phyloP scores from a whole-genome alignment of 1,140 invertebrate genomes.

The Papilio helenus region DNA sequence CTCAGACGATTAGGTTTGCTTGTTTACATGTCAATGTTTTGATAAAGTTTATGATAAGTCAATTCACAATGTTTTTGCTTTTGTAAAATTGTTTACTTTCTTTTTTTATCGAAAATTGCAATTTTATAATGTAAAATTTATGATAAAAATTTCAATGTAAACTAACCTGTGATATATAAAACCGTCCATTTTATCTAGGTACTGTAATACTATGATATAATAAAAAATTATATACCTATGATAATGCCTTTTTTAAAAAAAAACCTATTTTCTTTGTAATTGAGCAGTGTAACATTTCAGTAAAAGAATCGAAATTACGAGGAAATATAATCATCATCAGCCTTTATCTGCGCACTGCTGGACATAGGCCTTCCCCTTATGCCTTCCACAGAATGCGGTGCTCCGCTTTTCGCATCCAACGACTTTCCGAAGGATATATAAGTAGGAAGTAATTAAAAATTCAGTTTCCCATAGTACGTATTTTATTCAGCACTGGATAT shows the following conservation, averaged over 20 bases:
- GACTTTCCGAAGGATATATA: too few relatives aligned
- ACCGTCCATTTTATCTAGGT: slow-evolving; percentile 8
- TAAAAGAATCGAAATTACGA: too few relatives aligned
- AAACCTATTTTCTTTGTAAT: neutral
- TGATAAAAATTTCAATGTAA: neutral
- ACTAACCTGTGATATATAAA: slow-evolving; percentile 16
- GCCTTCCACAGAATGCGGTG: too few relatives aligned
- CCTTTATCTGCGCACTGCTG: too few relatives aligned
- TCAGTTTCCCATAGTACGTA: neutral
- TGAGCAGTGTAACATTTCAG: too few relatives aligned
- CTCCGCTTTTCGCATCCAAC: too few relatives aligned
- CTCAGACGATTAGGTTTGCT: neutral
- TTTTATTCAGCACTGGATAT: neutral
- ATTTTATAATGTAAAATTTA: slow-evolving; percentile 36
- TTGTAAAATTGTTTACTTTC: neutral
- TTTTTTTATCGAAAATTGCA: neutral
- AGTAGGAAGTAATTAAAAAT: too few relatives aligned
- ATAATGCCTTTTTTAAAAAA: neutral
- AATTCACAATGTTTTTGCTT: neutral
- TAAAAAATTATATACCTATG: neutral
- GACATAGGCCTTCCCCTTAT: too few relatives aligned
- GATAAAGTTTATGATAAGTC: neutral
- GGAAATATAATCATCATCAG: too few relatives aligned
- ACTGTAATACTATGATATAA: neutral
- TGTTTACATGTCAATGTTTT: neutral